phyloP scores from a whole-genome alignment of 2,888 invertebrate species.

The Chouioia cunea region DNA sequence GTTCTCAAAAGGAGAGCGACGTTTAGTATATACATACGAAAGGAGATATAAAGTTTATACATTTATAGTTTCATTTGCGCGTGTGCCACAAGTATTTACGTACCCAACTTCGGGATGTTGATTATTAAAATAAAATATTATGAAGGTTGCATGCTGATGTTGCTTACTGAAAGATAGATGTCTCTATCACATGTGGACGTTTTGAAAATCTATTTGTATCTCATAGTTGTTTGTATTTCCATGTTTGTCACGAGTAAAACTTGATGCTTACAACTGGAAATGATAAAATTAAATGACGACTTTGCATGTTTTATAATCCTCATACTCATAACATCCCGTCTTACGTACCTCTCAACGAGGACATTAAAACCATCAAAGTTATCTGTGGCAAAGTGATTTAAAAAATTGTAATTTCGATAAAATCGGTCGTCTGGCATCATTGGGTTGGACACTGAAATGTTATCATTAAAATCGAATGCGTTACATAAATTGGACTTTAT shows the following conservation, averaged over 20 bases:
- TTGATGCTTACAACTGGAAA: too few species aligned
- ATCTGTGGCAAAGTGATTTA: slow-evolving; percentile 16
- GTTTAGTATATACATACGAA: neutral
- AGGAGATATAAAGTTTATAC: neutral
- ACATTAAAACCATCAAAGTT: neutral
- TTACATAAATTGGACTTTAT: slow-evolving; percentile 37
- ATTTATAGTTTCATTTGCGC: slow-evolving; percentile 7
- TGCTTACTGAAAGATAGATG: too few species aligned
- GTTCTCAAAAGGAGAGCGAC: slow-evolving; percentile 41
- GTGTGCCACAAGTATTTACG: slow-evolving; percentile 8
- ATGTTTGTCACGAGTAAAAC: too few species aligned
- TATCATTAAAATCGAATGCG: slow-evolving; percentile 16
- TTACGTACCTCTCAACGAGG: neutral
- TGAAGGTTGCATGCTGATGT: too few species aligned
- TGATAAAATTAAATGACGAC: too few species aligned
- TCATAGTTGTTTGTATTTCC: too few species aligned
- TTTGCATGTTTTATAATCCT: neutral
- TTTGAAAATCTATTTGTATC: too few species aligned
- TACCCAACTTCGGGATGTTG: neutral
- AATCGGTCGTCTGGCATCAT: neutral
- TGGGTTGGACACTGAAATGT: neutral
- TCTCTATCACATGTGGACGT: too few species aligned
- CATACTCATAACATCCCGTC: neutral
- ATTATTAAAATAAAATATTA: slow-evolving; percentile 8
- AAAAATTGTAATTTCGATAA: slow-evolving; percentile 4